Evolutionary conservation across 2,797 vertebrate species (phyloP), one percentile per base, ranked within the genome.

Genomic region (Odontamblyopus rebecca): DNA sequence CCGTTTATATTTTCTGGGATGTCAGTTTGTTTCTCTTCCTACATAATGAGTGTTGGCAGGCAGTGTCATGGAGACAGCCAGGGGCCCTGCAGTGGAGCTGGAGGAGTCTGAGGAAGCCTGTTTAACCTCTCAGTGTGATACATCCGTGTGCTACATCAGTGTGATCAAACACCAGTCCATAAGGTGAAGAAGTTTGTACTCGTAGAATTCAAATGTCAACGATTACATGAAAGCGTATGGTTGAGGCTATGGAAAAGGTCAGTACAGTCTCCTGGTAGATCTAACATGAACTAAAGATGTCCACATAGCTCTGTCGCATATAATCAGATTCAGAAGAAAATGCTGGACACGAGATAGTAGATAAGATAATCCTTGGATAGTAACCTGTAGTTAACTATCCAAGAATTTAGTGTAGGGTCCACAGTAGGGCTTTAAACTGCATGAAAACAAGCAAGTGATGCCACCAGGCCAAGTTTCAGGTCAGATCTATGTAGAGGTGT

Each of bases 61-160:
- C n/a, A 67, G 67, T 13, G 62, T 83, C 69, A 16, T 54, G 63
- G 71, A 73, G 69, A 72, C 57, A 1, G 0, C 50, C 1, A 2
- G 69, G 61, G 64, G 70, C 72, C 57, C 68, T 38, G 75, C 67
- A 67, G 69, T 48, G 60, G 59, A 69, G 56, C 70, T 73, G 64
- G 4, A 27, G 69, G 73, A 77, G 56, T 74, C 73, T 67, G 53
- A 62, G 32, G 50, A 61, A 56, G 61, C 54, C 65, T 70, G 59
- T 81, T 82, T 66, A 78, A 75, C 79, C 70, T 81, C 81, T 72
- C 79, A 69, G 78, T 74, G 76, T 64, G 67, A 78, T 73, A 54
- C 38, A 56, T 56, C 6, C 69, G 79, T 74, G 76, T 61, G 67
- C 75, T 71, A 50, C 38, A 59, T 56, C 6, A 0, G 27, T 69